Evolutionary conservation across 2,797 vertebrate species (phyloP).

Genomic region (Varecia variegata): DNA sequence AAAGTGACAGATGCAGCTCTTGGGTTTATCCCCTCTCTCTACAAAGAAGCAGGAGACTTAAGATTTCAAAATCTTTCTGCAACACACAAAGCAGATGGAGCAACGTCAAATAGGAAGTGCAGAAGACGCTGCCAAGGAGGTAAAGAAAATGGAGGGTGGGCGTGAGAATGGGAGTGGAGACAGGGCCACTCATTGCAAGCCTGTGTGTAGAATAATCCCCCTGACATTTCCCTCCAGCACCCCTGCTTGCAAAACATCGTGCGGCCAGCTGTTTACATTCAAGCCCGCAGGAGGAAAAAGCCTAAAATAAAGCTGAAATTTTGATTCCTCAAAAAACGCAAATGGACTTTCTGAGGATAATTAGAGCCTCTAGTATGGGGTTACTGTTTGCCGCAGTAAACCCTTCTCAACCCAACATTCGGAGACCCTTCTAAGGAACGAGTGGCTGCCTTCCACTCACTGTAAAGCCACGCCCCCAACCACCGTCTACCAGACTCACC

Average conservation of each 20-base stretch:
- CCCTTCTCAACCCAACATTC: background rate
- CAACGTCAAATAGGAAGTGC: background rate
- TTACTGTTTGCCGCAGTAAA: background rate
- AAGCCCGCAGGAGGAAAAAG: background rate
- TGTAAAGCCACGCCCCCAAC: background rate
- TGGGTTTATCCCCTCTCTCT: slow-evolving; percentile 14
- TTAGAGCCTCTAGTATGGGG: no score
- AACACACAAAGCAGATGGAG: background rate
- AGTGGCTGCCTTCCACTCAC: background rate
- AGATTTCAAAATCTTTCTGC: background rate
- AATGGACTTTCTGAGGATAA: background rate
- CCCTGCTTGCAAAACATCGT: background rate
- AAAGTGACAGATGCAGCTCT: background rate
- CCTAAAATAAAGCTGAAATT: slow-evolving; percentile 25
- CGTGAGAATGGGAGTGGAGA: background rate
- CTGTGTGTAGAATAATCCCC: background rate
- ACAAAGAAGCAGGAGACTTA: background rate
- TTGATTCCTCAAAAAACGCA: background rate
- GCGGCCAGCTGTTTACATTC: background rate
- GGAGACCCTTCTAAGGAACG: background rate
- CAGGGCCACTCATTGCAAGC: background rate
- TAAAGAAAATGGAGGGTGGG: background rate
- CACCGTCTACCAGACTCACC: background rate
- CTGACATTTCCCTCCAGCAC: background rate
- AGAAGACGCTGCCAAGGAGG: background rate